Evolutionary conservation across 2,888 invertebrate genomes (phyloP).

Genomic region (Zygogramma bicolorata): DNA sequence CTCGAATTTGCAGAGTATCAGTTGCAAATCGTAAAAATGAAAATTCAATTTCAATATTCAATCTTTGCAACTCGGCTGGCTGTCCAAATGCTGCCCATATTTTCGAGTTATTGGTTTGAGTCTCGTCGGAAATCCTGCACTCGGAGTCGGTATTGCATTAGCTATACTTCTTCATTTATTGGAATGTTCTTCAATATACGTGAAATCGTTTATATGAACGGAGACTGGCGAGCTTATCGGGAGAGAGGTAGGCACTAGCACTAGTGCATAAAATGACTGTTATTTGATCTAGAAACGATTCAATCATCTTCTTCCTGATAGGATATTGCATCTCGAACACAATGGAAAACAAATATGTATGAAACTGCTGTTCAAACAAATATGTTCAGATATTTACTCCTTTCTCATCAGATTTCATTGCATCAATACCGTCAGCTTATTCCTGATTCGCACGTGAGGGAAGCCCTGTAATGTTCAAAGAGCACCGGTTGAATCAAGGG

Average conservation of each 20-base stretch:
- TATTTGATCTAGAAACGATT: too few relatives aligned
- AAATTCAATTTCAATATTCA: conserved; percentile 49
- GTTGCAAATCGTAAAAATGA: conserved; percentile 46
- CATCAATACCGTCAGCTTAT: too few relatives aligned
- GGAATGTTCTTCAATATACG: conserved; percentile 7
- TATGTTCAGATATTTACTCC: too few relatives aligned
- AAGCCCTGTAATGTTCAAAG: too few relatives aligned
- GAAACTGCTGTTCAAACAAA: too few relatives aligned
- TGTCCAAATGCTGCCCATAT: conserved; percentile 44
- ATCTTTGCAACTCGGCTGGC: conserved; percentile 38
- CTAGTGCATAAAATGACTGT: too few relatives aligned
- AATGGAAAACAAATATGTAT: too few relatives aligned
- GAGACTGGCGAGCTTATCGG: background rate
- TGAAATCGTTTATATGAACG: background rate
- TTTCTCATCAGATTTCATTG: too few relatives aligned
- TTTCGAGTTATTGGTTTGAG: conserved; percentile 43
- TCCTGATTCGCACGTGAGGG: too few relatives aligned
- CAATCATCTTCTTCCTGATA: too few relatives aligned
- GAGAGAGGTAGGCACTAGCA: background rate
- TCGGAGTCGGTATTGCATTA: conserved; percentile 38
- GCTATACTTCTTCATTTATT: conserved; percentile 29
- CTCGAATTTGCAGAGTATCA: conserved; percentile 42
- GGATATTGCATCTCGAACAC: too few relatives aligned
- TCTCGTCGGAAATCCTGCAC: conserved; percentile 30
- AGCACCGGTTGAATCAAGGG: too few relatives aligned